Percentiles rank a stretch among this genome's conserved stretches.
Conservation (phyloP, 2,888 invertebrate species). For the Polyploca ridens region DNA sequence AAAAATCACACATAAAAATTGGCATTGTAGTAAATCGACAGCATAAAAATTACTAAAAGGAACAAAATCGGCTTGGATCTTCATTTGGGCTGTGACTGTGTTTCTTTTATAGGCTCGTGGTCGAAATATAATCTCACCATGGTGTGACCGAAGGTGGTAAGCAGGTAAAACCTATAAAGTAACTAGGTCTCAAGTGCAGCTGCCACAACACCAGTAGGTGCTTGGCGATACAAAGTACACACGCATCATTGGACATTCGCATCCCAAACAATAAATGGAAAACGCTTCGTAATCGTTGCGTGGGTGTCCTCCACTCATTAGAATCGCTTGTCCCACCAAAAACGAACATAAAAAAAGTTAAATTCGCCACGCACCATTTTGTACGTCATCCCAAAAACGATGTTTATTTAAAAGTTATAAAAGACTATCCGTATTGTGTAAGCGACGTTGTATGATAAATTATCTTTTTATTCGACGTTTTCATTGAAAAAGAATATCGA, state of each 20-base stretch:
- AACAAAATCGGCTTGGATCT: no score
- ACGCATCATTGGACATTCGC: constrained; percentile 25
- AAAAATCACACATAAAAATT: no score
- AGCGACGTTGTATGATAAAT: constrained; percentile 78
- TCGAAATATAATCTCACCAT: no score
- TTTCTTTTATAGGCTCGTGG: no score
- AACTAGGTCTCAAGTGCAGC: no score
- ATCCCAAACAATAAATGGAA: constrained; percentile 52
- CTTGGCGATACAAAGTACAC: neutral
- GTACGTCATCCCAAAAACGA: constrained; percentile 76
- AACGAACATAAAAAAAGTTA: constrained; percentile 50
- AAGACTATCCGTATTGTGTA: constrained; percentile 65
- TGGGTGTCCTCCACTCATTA: constrained; percentile 83
- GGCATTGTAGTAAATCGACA: no score
- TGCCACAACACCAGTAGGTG: no score
- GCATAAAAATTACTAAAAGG: no score
- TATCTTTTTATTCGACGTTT: constrained; percentile 77
- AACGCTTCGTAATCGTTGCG: constrained; percentile 66
- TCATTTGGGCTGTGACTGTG: no score
- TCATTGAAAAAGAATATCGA: constrained; percentile 79
- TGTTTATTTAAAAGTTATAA: constrained; percentile 83
- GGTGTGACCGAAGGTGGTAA: no score
- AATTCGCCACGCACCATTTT: constrained; percentile 74
- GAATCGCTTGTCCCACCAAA: constrained; percentile 72
- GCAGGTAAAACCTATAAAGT: no score